Percentiles rank a stretch among this genome's conserved stretches.
Conservation (phyloP, 2,888 invertebrate species). For the Gortyna flavago region DNA sequence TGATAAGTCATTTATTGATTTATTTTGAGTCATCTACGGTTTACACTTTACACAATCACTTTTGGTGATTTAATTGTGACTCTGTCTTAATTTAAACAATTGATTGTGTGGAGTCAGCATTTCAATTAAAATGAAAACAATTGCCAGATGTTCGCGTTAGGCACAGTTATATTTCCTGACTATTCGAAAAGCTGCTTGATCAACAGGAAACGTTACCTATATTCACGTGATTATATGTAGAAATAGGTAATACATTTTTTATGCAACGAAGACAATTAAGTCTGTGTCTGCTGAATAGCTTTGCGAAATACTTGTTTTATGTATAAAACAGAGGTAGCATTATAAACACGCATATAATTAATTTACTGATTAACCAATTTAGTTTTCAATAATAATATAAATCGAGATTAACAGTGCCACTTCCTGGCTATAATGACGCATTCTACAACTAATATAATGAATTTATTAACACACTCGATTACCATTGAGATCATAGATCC, state of each 20-base stretch:
- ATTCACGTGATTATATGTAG: neutral
- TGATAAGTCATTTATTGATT: neutral
- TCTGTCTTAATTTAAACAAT: constrained; percentile 38
- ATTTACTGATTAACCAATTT: constrained; percentile 2
- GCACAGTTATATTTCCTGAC: too few species aligned
- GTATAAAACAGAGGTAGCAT: neutral
- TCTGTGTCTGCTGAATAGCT: neutral
- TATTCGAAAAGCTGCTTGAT: neutral
- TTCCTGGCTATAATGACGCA: neutral
- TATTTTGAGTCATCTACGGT: constrained; percentile 4
- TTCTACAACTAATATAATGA: neutral
- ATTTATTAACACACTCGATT: constrained; percentile 1
- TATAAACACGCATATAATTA: neutral
- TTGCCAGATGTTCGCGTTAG: neutral
- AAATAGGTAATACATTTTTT: neutral
- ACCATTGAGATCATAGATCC: neutral
- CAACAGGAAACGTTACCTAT: constrained; percentile 3
- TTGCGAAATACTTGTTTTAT: constrained; percentile 9
- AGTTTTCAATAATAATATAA: neutral
- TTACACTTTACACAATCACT: constrained; percentile 22
- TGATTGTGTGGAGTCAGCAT: constrained; percentile 28
- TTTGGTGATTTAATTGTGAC: constrained; percentile 18
- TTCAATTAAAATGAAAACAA: constrained; percentile 30
- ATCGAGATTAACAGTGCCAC: neutral
- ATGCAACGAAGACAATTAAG: neutral